A percentile compares a stretch with the other conserved stretches of the same genome.
phyloP scores from a whole-genome alignment of 2,797 vertebrate species.

The Percopsis omiscomaycus region DNA sequence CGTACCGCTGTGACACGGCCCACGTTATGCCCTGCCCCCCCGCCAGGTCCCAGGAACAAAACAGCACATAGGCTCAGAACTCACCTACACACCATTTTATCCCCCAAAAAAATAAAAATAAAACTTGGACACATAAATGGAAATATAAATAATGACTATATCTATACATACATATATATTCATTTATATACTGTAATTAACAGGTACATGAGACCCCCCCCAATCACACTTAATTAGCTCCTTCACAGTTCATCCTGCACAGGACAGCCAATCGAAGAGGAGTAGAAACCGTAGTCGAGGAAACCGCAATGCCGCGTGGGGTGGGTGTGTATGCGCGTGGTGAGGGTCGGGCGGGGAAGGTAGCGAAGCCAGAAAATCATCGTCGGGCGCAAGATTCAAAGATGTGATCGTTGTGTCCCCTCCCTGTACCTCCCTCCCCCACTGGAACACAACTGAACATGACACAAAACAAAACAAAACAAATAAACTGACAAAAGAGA shows the following conservation, averaged over 20 bases:
- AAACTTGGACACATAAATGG: constrained; percentile 59
- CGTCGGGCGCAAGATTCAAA: constrained; percentile 26
- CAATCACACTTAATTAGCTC: constrained; percentile 17
- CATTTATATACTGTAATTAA: constrained; percentile 48
- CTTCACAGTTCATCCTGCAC: constrained; percentile 38
- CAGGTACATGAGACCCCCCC: constrained; percentile 37
- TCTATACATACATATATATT: constrained; percentile 57
- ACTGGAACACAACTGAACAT: constrained; percentile 49
- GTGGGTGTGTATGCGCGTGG: background rate
- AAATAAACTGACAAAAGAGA: constrained; percentile 42
- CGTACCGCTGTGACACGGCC: constrained; percentile 56
- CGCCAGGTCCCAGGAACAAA: constrained; percentile 65
- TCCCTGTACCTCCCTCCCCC: constrained; percentile 21
- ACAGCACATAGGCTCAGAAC: constrained; percentile 57
- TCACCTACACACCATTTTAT: constrained; percentile 57
- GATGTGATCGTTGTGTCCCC: constrained; percentile 18
- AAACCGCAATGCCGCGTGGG: constrained; percentile 13
- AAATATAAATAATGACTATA: constrained; percentile 79
- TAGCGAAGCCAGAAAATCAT: constrained; percentile 45
- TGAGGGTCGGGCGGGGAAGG: constrained; percentile 25
- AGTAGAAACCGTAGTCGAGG: constrained; percentile 47
- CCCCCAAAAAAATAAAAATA: constrained; percentile 10
- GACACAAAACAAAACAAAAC: constrained; percentile 50
- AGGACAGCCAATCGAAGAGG: constrained; percentile 45
- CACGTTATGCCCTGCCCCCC: constrained; percentile 74